Evolutionary conservation across 2,888 invertebrate genomes (phyloP).

Genomic region (Apantesis nais): DNA sequence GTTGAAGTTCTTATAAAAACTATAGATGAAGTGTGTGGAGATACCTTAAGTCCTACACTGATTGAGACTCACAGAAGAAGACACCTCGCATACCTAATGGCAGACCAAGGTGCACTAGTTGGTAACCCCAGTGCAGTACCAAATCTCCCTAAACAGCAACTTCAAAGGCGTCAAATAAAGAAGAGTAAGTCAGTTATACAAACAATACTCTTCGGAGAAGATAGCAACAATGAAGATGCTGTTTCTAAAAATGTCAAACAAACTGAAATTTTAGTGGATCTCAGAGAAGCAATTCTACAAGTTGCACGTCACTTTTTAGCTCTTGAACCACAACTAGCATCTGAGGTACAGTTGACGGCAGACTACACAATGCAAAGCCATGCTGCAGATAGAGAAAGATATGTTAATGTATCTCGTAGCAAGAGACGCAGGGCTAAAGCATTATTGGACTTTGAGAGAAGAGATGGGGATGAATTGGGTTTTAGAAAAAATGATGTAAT

Average conservation of each 20-base stretch:
- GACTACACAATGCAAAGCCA: slow-evolving; percentile 99
- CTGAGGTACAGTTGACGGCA: slow-evolving; percentile 92
- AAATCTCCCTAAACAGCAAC: slow-evolving; percentile 97
- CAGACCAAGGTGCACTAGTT: slow-evolving; percentile 96
- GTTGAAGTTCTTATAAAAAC: slow-evolving; percentile 94
- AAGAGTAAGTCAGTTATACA: slow-evolving; percentile 96
- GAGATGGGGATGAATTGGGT: slow-evolving; percentile 99
- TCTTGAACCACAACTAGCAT: slow-evolving; percentile 93
- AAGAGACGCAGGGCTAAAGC: slow-evolving; percentile 97
- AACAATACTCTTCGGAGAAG: slow-evolving; percentile 93
- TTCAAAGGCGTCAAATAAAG: slow-evolving; percentile 94
- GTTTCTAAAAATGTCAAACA: slow-evolving; percentile 98
- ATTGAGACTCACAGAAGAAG: slow-evolving; percentile 95
- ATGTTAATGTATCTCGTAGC: slow-evolving; percentile 95
- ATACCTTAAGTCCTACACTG: slow-evolving; percentile 92
- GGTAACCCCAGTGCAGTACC: slow-evolving; percentile 95
- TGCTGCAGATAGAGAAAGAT: slow-evolving; percentile 96
- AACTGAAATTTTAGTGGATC: slow-evolving; percentile 99
- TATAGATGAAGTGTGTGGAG: slow-evolving; percentile 88
- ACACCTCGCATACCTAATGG: slow-evolving; percentile 98
- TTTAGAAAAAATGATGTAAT: slow-evolving; percentile 99
- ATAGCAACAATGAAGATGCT: slow-evolving; percentile 91
- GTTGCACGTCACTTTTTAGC: slow-evolving; percentile 97
- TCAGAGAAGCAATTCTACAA: slow-evolving; percentile 97
- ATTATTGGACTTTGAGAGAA: slow-evolving; percentile 97